Evolutionary conservation across 2,888 invertebrate species (phyloP), one percentile per base, ranked within the genome.

Genomic region (Cephus nigrinus): DNA sequence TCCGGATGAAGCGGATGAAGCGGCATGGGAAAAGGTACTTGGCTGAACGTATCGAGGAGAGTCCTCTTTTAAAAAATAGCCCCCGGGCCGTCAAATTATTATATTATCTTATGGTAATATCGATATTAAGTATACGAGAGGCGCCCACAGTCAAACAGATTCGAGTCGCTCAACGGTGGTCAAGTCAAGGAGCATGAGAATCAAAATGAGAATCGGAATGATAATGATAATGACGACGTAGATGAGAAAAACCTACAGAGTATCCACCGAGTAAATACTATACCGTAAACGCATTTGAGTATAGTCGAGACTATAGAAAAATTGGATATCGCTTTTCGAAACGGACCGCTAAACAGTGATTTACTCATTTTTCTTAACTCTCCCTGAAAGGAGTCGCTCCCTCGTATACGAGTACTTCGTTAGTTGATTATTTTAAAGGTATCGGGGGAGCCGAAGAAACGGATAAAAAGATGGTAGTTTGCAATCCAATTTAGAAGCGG

Each of bases 401-500:
- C 23, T 55, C 55, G 55, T 55, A 23, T 55, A 9, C 23, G 55
- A 55, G 23, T 23, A 55, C 23, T 23, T 55, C 55, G 55, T 55
- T 55, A 55, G 23, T 23, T 23, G 55, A 55, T 55, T 55, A 55
- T 55, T 55, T 55, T 23, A 1, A 23, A 55, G 23, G 55, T 23
- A 9, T 55, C 55, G 23, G 2, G 40, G 55, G 55, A 55, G 55
- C 55, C 55, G 55, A 55, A 69, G 76, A 75, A 69, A 30, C 35
- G 36, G 35, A 30, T 32, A 81, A 82, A 83, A 80, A 84, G 83
- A 82, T 82, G 76, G 86, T 84, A 87, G 88, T 84, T 84, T 87
- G 89, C 90, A 89, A 90, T 91, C 91, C 89, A 91, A 91, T 91
- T 91, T 91, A 90, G 89, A 88, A 89, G 88, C 90, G 89, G 89